Percentiles rank a stretch among this genome's conserved stretches.
These are phyloP conservation scores for Xenopus petersii DNA, from an alignment of 2,797 vertebrate genomes.

Conservation along the genomic window DNA sequence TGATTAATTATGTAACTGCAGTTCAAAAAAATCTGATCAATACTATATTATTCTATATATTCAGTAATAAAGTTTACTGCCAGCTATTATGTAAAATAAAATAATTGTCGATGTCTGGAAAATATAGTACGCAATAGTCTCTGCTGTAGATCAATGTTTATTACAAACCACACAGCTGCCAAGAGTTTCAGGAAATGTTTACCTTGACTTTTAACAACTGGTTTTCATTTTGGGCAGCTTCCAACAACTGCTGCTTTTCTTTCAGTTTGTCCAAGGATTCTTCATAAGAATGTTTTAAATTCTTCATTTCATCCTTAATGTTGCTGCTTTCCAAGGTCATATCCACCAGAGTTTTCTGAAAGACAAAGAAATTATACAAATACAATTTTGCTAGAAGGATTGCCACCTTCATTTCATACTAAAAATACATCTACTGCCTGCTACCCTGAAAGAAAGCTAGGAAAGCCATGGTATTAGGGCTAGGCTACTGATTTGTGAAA, in stretches of 20 bases:
- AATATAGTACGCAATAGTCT: too few species aligned
- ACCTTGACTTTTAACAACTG: conserved; percentile 84
- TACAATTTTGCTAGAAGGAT: background rate
- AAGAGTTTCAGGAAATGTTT: conserved; percentile 2
- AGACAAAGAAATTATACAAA: background rate
- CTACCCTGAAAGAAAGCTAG: too few species aligned
- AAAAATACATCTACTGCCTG: too few species aligned
- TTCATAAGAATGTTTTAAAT: conserved; percentile 72
- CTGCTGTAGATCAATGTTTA: background rate
- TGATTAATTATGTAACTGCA: too few species aligned
- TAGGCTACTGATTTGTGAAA: too few species aligned
- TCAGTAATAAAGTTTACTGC: too few species aligned
- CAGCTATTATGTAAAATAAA: too few species aligned
- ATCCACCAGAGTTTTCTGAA: conserved; percentile 88
- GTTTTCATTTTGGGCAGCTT: conserved; percentile 80
- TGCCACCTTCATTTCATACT: background rate
- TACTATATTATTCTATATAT: too few species aligned
- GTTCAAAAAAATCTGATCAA: too few species aligned
- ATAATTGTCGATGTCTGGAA: too few species aligned
- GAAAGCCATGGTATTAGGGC: too few species aligned
- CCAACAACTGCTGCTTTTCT: conserved; percentile 80
- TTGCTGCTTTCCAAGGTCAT: conserved; percentile 79
- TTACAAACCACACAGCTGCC: background rate
- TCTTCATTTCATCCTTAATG: conserved; percentile 76
- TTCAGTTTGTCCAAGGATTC: conserved; percentile 78